Conservation (phyloP, 2,113 vertebrate genomes). For the Athene noctua region DNA sequence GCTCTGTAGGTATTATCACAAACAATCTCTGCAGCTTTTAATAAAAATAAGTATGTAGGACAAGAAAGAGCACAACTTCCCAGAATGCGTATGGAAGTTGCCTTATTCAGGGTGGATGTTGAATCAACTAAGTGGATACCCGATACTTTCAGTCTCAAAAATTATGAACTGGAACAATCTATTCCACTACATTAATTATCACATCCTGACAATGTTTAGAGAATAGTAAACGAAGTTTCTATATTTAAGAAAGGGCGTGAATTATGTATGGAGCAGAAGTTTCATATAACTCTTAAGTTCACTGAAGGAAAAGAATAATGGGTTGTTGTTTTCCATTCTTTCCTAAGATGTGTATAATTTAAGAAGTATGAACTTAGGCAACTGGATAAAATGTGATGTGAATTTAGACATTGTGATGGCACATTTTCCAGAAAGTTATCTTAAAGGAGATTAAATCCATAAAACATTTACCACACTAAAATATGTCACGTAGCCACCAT, state of each 20-base stretch:
- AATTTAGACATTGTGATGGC: not conserved
- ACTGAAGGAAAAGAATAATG: not conserved
- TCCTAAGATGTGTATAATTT: not conserved
- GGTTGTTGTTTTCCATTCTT: not conserved
- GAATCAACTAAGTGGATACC: not conserved
- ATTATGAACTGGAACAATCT: not conserved
- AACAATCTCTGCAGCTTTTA: not conserved
- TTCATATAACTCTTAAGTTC: not conserved
- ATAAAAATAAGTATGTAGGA: not conserved
- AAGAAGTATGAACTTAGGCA: not conserved
- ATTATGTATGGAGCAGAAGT: not conserved
- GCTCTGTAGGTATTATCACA: not conserved
- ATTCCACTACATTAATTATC: not conserved
- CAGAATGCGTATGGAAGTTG: not conserved
- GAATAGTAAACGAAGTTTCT: conserved; percentile 9
- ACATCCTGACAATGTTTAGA: not conserved
- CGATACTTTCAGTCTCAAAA: not conserved
- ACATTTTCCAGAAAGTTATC: not conserved
- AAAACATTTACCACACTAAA: not conserved
- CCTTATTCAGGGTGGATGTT: not conserved
- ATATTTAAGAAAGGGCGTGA: not conserved
- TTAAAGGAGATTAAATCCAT: not conserved
- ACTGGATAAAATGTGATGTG: not conserved
- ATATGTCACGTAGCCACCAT: not conserved
- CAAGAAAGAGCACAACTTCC: not conserved